phyloP scores from a whole-genome alignment of 2,113 vertebrate species.

The Perca schrenkii region DNA sequence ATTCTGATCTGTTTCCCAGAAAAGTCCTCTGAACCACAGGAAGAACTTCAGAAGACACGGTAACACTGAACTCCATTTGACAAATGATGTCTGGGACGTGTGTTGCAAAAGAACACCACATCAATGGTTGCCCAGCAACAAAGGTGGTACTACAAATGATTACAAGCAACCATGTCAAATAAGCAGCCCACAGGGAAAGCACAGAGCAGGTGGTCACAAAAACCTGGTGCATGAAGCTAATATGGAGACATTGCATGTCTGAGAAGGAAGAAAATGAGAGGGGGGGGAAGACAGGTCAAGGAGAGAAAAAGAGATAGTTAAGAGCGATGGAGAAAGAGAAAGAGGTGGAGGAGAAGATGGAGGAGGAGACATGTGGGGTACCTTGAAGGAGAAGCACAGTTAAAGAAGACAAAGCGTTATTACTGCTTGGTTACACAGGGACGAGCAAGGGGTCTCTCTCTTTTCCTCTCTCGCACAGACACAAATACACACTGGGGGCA shows the following conservation, averaged over 20 bases:
- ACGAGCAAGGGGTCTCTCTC: conserved; percentile 37
- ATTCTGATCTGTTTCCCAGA: neutral
- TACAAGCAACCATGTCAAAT: conserved; percentile 35
- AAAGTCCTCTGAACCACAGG: neutral
- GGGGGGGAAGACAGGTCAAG: conserved; percentile 13
- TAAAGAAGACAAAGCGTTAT: conserved; percentile 86
- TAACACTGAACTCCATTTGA: conserved; percentile 26
- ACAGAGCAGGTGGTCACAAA: neutral
- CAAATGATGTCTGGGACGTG: conserved; percentile 21
- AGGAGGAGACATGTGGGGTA: conserved; percentile 57
- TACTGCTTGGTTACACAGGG: conserved; percentile 73
- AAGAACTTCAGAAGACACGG: neutral
- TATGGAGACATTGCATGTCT: neutral
- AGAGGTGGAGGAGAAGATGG: conserved; percentile 37
- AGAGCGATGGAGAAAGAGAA: conserved; percentile 4
- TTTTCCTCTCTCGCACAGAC: conserved; percentile 44
- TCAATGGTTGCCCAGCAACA: conserved; percentile 59
- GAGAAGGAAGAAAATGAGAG: neutral
- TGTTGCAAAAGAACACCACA: conserved; percentile 17
- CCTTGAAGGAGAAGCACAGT: conserved; percentile 77
- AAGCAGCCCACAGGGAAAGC: neutral
- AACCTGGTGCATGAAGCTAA: neutral
- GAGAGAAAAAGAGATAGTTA: conserved; percentile 41
- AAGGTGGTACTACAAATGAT: conserved; percentile 29
- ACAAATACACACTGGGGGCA: conserved; percentile 75